Evolutionary conservation across 2,888 invertebrate genomes (phyloP), one percentile per base, ranked within the genome.

Genomic region (Gandaritis pyraliata): DNA sequence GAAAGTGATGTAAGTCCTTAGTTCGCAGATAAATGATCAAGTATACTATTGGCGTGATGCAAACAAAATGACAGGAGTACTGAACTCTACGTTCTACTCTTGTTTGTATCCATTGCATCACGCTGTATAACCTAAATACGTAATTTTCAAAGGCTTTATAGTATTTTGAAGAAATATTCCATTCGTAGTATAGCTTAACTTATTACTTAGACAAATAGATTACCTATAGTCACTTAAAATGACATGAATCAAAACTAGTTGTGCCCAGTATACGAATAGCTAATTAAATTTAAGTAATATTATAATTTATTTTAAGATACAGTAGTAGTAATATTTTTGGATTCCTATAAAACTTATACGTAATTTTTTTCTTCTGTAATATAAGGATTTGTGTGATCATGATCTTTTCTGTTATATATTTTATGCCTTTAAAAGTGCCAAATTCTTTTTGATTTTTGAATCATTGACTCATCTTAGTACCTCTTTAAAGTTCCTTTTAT

Each of bases 211-310:
- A 80, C 73, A 87, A 81, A 88, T 88, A 91, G 88, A 85, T 88
- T 89, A 91, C 86, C 85, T 88, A 86, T 91, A 90, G 91, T 91
- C 90, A 91, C 86, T 80, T 87, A 81, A 86, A 90, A 90, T 91
- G 90, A 90, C 90, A 90, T 82, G 84, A 90, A 91, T 90, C 90
- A 90, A 87, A 88, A 90, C 92, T 92, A 92, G 92, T 92, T 92
- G 92, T 92, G 92, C 91, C 92, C 91, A 90, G 92, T 92, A 92
- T 92, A 92, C 92, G 92, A 92, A 88, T 92, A 92, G 90, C 80
- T 88, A 86, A 86, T 82, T 88, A 87, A 87, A 81, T 61, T 72
- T 78, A 87, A 87, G 85, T 83, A 83, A 83, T 88, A 85, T 90
- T 88, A 85, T 90, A 90, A 90, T 90, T 91, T 91, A 91, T 91